Conservation (phyloP, 2,888 invertebrate species). For the Odontocerum albicorne region DNA sequence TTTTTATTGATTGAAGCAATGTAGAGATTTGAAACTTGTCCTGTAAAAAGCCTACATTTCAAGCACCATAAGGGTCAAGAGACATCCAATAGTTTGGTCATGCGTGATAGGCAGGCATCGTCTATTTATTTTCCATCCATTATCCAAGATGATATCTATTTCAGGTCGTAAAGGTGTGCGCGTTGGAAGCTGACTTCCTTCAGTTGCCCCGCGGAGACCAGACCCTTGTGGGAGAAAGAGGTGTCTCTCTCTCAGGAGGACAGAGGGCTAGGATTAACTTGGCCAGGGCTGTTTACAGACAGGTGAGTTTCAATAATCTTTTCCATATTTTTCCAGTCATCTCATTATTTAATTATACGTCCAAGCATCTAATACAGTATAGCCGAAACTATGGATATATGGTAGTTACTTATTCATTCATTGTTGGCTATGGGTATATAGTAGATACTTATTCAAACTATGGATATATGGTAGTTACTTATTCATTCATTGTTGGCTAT, state of each 20-base stretch:
- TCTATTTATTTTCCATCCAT: too few species aligned
- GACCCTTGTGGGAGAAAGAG: constrained; percentile 77
- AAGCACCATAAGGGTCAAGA: too few species aligned
- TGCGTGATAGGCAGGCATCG: too few species aligned
- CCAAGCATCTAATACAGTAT: too few species aligned
- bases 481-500: background rate
- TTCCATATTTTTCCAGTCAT: too few species aligned
- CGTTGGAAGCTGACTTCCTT: constrained; percentile 67
- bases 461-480: too few species aligned
- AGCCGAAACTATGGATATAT: too few species aligned
- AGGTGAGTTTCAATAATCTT: constrained; percentile 66
- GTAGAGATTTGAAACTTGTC: too few species aligned
- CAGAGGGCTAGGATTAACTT: constrained; percentile 79
- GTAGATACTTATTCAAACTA: background rate
- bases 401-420: background rate
- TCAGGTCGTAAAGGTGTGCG: constrained; percentile 62
- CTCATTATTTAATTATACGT: too few species aligned
- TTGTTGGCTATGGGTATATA: background rate
- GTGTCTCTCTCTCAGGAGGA: constrained; percentile 76
- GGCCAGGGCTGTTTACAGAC: constrained; percentile 74
- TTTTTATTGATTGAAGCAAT: too few species aligned
- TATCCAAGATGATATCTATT: background rate
- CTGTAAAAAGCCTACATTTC: too few species aligned
- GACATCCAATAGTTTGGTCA: too few species aligned
- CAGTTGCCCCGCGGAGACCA: constrained; percentile 71